Evolutionary conservation across 2,113 vertebrate genomes (phyloP), one percentile per base, ranked within the genome.

Genomic region (Columba livia): DNA sequence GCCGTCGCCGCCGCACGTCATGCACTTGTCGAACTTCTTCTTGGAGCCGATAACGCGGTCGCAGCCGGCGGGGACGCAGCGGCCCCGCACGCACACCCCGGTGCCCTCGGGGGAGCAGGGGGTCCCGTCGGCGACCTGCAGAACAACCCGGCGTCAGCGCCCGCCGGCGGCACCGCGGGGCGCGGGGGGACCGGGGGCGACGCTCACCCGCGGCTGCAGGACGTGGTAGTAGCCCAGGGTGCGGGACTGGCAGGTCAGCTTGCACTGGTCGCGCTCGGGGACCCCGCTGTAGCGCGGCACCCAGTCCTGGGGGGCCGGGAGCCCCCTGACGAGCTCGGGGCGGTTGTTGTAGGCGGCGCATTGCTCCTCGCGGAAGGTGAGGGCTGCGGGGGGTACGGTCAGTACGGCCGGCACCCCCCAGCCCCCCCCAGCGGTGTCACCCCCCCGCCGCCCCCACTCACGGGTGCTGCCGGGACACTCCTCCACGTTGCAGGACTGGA

Each of bases 21-120:
- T 97, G 93, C 98, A 98, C 65, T 97, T 98, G 40, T 98, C 98
- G 6, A 98, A 98, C 93, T 97, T 98, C 94, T 97, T 98, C 86
- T 97, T 98, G 72, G 98, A 98, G 67, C 98, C 98, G 4, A 98
- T 98, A 73, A 98, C 7, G 1, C 89, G 93, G 57, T 98, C 98
- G 25, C 98, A 98, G 82, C 98, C 98, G 0, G 98, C 90, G 2
- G 98, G 96, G 75, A 98, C 21, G n/a, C 98, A 98, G 58, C 93
- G 98, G 9, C 98, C 98, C 79, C 97, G 98, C 32, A 98, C 98
- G 8, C 98, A 98, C 86, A 98, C 97, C 1, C 97, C 98, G 2
- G 94, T 92, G 73, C 97, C 89, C 34, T 97, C 98, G 0, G 98
- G 97, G 10, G 97, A 97, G 44, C 98, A 98, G 44, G 98, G 98